Percentiles rank a stretch among this genome's conserved stretches.
These are phyloP conservation scores for Protobothrops mucrosquamatus DNA, from an alignment of 2,113 vertebrate genomes.

Conservation along the genomic window DNA sequence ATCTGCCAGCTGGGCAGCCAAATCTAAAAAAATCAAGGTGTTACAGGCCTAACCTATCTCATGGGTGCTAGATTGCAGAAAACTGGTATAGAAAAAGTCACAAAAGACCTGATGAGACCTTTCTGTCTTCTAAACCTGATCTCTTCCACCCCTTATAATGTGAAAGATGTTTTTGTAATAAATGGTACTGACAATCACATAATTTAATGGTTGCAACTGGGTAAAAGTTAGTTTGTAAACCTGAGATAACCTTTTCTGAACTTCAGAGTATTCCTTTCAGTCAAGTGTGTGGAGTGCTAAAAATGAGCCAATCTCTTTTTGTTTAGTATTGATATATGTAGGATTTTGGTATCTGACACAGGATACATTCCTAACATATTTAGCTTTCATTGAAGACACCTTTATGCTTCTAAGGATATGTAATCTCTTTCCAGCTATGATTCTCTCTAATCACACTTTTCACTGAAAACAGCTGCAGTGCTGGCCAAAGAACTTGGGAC, in stretches of 20 bases:
- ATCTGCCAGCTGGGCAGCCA: background rate
- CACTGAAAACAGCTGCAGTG: background rate
- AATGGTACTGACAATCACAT: constrained; percentile 25
- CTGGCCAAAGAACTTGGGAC: background rate
- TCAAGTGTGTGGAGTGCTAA: background rate
- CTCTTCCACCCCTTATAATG: constrained; percentile 2
- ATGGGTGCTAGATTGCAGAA: background rate
- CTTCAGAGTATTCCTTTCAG: background rate
- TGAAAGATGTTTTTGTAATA: constrained; percentile 27
- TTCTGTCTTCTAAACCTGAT: background rate
- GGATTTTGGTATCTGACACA: background rate
- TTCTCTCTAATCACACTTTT: background rate
- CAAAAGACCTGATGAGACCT: background rate
- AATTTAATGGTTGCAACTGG: background rate
- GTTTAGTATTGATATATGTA: too few species aligned
- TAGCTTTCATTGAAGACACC: background rate
- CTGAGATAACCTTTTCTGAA: background rate
- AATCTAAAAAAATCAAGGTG: background rate
- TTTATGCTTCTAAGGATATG: background rate
- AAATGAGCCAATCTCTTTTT: background rate
- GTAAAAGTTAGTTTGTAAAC: too few species aligned
- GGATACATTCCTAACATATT: background rate
- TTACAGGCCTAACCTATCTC: background rate
- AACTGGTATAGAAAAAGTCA: background rate
- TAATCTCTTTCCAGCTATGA: background rate